Evolutionary conservation across 1,140 invertebrate genomes (phyloP).

Genomic region (Brachionus rubens): DNA sequence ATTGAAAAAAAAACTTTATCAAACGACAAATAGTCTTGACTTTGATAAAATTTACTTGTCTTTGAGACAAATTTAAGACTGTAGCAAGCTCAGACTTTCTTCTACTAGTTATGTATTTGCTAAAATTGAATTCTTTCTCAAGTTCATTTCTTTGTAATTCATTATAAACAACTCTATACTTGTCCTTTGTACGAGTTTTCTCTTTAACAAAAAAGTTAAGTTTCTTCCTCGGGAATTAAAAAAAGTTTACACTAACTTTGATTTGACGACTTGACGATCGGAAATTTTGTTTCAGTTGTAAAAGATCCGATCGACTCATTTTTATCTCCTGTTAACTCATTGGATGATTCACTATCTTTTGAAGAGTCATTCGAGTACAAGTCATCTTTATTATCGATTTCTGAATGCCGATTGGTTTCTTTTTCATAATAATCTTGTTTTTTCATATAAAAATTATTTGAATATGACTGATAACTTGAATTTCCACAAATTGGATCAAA

Average conservation of each 20-base stretch:
- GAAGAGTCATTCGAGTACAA: too few species aligned
- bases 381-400: too few species aligned
- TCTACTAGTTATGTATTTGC: constrained; percentile 89
- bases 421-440: too few species aligned
- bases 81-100: constrained; percentile 85
- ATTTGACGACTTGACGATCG: not conserved
- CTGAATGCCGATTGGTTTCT: too few species aligned
- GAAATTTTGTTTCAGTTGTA: not conserved
- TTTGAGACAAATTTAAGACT: constrained; percentile 77
- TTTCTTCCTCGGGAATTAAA: not conserved
- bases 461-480: too few species aligned
- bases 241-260: not conserved
- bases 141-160: constrained; percentile 92
- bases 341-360: too few species aligned
- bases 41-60: constrained; percentile 70
- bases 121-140: constrained; percentile 93
- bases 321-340: not conserved
- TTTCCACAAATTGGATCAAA: too few species aligned
- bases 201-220: constrained; percentile 49
- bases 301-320: not conserved
- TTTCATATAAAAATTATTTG: too few species aligned
- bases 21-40: not conserved
- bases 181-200: constrained; percentile 84
- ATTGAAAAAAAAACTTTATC: not conserved
- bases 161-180: constrained; percentile 95